phyloP scores from a whole-genome alignment of 1,140 invertebrate genomes.

The Lethocerus indicus region DNA sequence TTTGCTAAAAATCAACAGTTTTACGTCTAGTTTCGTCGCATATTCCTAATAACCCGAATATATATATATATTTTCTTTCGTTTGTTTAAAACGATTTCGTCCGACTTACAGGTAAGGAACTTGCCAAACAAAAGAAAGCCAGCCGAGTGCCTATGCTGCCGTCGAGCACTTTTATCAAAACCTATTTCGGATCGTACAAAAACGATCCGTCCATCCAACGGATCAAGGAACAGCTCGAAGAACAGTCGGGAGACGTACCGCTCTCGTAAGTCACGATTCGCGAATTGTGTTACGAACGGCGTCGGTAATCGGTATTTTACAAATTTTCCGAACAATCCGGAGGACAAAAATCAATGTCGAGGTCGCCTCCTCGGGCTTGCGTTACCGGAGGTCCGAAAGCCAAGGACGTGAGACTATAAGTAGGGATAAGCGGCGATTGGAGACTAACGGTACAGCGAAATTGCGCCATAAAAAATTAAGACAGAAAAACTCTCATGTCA shows the following conservation, averaged over 20 bases:
- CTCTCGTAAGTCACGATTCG: constrained; percentile 4
- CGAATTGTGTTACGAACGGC: too few relatives aligned
- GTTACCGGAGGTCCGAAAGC: too few relatives aligned
- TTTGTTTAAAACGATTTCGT: constrained; percentile 1
- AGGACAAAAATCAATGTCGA: too few relatives aligned
- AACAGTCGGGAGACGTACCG: neutral
- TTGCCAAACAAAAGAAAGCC: constrained; percentile 50
- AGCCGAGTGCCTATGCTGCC: constrained; percentile 53
- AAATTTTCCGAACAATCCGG: too few relatives aligned
- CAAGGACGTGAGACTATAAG: too few relatives aligned
- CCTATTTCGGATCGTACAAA: constrained; percentile 70
- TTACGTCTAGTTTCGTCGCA: neutral
- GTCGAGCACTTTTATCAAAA: constrained; percentile 66
- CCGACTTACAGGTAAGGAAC: constrained; percentile 36
- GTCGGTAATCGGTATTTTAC: too few relatives aligned
- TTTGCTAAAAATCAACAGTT: neutral
- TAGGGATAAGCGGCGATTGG: too few relatives aligned
- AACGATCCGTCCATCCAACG: constrained; percentile 49
- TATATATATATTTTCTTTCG: neutral
- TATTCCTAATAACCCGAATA: neutral
- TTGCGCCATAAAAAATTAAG: too few relatives aligned
- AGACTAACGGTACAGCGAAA: too few relatives aligned
- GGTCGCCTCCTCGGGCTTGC: too few relatives aligned
- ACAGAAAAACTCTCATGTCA: too few relatives aligned
- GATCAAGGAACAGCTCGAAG: neutral